Evolutionary conservation across 2,113 vertebrate genomes (phyloP).

Genomic region (Mormoops blainvillei): DNA sequence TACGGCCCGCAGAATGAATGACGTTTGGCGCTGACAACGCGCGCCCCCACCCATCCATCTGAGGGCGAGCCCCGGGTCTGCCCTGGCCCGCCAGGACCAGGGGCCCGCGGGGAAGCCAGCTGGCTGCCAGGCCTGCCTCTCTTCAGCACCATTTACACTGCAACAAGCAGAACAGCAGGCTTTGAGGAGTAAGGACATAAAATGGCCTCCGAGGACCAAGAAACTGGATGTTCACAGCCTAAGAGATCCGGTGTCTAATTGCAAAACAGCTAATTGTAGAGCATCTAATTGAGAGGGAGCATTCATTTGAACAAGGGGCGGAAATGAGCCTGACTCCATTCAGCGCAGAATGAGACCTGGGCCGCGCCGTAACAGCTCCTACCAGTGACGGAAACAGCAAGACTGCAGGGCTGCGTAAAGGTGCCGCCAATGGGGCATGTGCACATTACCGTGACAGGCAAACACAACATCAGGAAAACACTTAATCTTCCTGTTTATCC

Average conservation of each 20-base stretch:
- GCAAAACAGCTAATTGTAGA: conserved; percentile 29
- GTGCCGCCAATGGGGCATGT: not conserved
- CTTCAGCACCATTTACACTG: not conserved
- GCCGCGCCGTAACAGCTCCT: not conserved
- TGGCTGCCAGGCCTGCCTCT: not conserved
- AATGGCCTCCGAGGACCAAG: conserved; percentile 32
- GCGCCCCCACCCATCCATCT: not conserved
- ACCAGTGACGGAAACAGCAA: not conserved
- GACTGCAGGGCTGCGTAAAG: not conserved
- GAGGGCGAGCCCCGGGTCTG: not conserved
- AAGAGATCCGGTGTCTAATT: conserved; percentile 36
- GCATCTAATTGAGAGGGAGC: conserved; percentile 51
- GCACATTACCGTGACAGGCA: conserved; percentile 45
- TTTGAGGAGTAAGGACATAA: conserved; percentile 19
- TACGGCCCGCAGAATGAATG: not conserved
- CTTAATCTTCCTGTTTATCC: conserved; percentile 47
- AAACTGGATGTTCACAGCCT: conserved; percentile 40
- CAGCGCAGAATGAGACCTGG: not conserved
- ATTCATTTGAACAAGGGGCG: not conserved
- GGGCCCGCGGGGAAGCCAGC: not conserved
- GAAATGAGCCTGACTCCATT: not conserved
- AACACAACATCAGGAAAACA: conserved; percentile 30
- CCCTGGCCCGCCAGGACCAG: fast-evolving
- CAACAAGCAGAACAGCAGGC: conserved; percentile 48
- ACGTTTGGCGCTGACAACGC: not conserved